A percentile compares a stretch with the other conserved stretches of the same genome.
Conservation (phyloP, 2,797 vertebrate genomes). For the Notolepis coatsorum region DNA sequence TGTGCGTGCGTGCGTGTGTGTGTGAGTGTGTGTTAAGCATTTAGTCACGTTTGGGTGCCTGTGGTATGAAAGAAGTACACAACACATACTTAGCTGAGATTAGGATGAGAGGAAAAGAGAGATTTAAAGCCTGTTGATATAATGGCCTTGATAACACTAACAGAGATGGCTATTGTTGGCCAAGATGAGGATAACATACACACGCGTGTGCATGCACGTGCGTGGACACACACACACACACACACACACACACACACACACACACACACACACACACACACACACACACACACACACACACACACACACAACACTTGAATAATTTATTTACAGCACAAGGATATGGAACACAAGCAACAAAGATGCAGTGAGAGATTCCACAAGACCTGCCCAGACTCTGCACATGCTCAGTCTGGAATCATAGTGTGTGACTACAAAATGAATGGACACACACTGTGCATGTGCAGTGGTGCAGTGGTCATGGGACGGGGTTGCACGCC, state of each 20-base stretch:
- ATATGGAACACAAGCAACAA: constrained; percentile 40
- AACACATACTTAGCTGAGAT: constrained; percentile 41
- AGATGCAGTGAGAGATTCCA: constrained; percentile 56
- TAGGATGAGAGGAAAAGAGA: constrained; percentile 48
- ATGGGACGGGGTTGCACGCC: too few relatives aligned
- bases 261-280: constrained; percentile 20
- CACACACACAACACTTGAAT: constrained; percentile 28
- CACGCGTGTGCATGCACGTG: constrained; percentile 8
- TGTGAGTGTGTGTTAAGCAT: constrained; percentile 19
- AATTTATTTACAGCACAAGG: constrained; percentile 54
- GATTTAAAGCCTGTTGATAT: constrained; percentile 66
- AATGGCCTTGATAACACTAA: constrained; percentile 61
- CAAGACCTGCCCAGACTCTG: constrained; percentile 31
- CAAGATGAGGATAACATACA: constrained; percentile 41
- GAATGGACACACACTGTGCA: too few relatives aligned
- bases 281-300: neutral
- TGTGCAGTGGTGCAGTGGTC: too few relatives aligned
- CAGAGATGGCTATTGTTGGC: constrained; percentile 51
- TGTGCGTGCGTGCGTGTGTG: neutral
- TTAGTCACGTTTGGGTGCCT: constrained; percentile 52
- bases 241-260: constrained; percentile 3
- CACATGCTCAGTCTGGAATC: constrained; percentile 29
- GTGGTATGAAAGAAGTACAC: constrained; percentile 44
- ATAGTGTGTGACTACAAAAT: too few relatives aligned
- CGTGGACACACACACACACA: constrained; percentile 1